Base-by-base conservation (phyloP, 2,888 invertebrate genomes). In the Dendrolimus houi region DNA sequence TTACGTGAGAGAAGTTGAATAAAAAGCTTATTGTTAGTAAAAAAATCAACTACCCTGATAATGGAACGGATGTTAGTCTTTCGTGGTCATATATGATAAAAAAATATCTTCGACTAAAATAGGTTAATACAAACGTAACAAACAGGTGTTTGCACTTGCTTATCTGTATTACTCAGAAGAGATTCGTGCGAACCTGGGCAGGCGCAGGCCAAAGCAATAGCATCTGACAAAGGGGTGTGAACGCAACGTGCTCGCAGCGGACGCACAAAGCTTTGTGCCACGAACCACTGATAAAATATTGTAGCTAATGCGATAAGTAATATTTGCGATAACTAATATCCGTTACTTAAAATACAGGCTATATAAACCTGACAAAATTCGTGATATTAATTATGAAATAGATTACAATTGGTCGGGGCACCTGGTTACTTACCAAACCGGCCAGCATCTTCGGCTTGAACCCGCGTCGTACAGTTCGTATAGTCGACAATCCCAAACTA, bases 161-260 rank as follows among this genome's bases (percentile, higher is more conserved):
- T 83, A 83, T 81, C 83, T 67, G 68, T 71, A 65, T 69, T 80
- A 81, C 79, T 69, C 68, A 75, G 81, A 83, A 81, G 69, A 72
- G 65, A 65, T 58, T 70, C 70, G 71, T 76, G 74, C 67, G 75
- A 75, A 75, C 68, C 60, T 47, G 47, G 8, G 47, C 2, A 47
- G 47, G 47, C 47, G 2, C 9, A 47, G 63, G 63, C 65, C 62
- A 41, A 62, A 54, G 56, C 56, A 41, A 63, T 55, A 52, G 54
- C 29, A 52, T 56, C 60, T 59, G 62, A 63, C 58, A 69, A 77
- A 79, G 77, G 71, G 72, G 74, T 80, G 79, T 72, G 77, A 83
- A 77, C 67, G 64, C 71, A 69, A 74, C 74, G 75, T 77, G 78
- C 71, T 69, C 65, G 63, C 67, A 68, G 59, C 65, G 67, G 63